Percentiles rank a stretch among this genome's conserved stretches.
Evolutionary conservation across 2,888 invertebrate species (phyloP).

Genomic region (Tromatobia lineatoria): DNA sequence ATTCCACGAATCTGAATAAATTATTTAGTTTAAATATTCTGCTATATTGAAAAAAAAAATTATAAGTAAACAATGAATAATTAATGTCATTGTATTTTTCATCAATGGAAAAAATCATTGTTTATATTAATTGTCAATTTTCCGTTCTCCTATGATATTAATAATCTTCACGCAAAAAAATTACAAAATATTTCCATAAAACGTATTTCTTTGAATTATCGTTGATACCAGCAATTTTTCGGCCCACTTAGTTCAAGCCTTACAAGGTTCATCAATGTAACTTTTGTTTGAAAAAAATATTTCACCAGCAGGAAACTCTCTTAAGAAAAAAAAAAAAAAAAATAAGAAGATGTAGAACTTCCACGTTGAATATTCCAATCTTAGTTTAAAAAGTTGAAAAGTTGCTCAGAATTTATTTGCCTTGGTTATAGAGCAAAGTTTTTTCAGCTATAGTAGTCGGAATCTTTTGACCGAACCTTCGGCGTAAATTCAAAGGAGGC

Average conservation of each 20-base stretch:
- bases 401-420: background rate
- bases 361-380: background rate
- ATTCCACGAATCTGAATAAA: too few relatives aligned
- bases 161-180: too few relatives aligned
- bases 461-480: slow-evolving; percentile 1
- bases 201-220: too few relatives aligned
- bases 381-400: background rate
- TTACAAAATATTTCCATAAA: too few relatives aligned
- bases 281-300: background rate
- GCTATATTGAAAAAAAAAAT: too few relatives aligned
- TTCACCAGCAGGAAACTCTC: background rate
- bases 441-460: background rate
- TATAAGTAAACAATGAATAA: background rate
- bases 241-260: too few relatives aligned
- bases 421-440: background rate
- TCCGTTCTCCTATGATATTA: too few relatives aligned
- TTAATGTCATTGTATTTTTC: too few relatives aligned
- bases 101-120: too few relatives aligned
- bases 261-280: background rate
- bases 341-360: background rate
- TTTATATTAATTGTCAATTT: too few relatives aligned
- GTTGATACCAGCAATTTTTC: too few relatives aligned
- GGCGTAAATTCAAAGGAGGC: background rate
- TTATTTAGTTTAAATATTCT: too few relatives aligned
- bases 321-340: background rate